A percentile compares a stretch with the other conserved stretches of the same genome.
phyloP scores from a whole-genome alignment of 1,140 invertebrate genomes.

The Drosophila ironensis region DNA sequence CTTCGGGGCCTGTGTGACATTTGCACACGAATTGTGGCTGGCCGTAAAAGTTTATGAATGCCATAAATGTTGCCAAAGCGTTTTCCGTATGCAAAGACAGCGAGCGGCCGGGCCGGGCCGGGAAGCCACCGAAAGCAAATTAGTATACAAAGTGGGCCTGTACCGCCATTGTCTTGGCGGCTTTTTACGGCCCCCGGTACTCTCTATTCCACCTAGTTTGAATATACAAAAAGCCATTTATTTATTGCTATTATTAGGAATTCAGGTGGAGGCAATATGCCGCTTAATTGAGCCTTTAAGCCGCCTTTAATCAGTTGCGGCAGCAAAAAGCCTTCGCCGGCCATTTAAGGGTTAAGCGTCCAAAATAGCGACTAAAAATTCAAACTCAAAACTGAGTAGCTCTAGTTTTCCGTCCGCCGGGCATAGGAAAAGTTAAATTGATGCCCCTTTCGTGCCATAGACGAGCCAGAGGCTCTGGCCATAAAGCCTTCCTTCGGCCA shows the following conservation, averaged over 20 bases:
- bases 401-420: constrained; percentile 15
- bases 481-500: constrained; percentile 44
- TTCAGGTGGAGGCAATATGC: constrained; percentile 30
- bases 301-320: constrained; percentile 15
- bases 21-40: constrained; percentile 45
- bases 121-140: constrained; percentile 60
- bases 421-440: constrained; percentile 60
- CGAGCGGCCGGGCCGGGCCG: neutral
- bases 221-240: constrained; percentile 58
- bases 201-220: constrained; percentile 5
- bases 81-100: constrained; percentile 64
- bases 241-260: constrained; percentile 72
- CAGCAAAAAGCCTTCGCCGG: neutral
- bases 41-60: constrained; percentile 79
- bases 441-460: constrained; percentile 53
- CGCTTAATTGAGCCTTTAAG: constrained; percentile 26
- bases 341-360: constrained; percentile 35
- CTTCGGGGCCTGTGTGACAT: constrained; percentile 30
- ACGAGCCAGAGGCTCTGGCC: constrained; percentile 35
- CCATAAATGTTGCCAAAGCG: constrained; percentile 71
- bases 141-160: constrained; percentile 75
- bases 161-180: constrained; percentile 53
- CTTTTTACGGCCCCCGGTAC: constrained; percentile 38
- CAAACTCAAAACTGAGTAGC: neutral
- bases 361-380: neutral